Conservation (phyloP, 30 jellyfish, hydroid and myxozoan genomes). For the Mastigias papua region DNA sequence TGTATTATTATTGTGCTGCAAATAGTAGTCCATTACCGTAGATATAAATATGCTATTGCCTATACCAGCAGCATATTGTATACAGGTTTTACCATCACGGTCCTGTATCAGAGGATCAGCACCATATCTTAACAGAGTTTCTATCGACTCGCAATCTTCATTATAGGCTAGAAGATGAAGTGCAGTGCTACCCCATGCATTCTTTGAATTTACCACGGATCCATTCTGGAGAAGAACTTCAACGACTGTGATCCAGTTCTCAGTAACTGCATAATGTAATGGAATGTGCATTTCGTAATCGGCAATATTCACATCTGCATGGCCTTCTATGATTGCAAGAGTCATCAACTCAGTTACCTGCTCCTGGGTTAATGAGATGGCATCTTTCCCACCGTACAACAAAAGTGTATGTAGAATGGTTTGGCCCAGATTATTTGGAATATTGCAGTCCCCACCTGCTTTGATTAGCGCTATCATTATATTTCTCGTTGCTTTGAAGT, state of each 20-base stretch:
- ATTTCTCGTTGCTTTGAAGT: not conserved
- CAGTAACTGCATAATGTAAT: conserved; percentile 27
- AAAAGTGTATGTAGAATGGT: conserved; percentile 23
- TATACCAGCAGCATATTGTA: conserved; percentile 3
- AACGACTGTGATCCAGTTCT: not conserved
- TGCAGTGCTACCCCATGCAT: conserved; percentile 44
- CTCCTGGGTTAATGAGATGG: not conserved
- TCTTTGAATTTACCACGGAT: conserved; percentile 12
- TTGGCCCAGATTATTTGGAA: conserved; percentile 1
- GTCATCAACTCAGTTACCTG: conserved; percentile 5
- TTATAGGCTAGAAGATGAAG: not conserved
- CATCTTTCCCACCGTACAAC: conserved; percentile 12
- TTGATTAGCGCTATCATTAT: conserved; percentile 9
- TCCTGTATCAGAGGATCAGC: conserved; percentile 44
- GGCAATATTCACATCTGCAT: conserved; percentile 46
- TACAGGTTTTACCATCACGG: conserved; percentile 18
- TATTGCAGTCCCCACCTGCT: conserved; percentile 60
- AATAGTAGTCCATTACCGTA: not conserved
- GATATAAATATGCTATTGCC: not conserved
- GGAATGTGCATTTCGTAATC: conserved; percentile 30
- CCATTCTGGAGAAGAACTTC: conserved; percentile 12
- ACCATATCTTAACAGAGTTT: conserved; percentile 19
- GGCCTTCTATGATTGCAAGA: not conserved
- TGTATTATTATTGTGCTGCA: not conserved
- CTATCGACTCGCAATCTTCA: conserved; percentile 8